Base-by-base conservation (phyloP, 1,140 invertebrate genomes). In the Reticulitermes speratus region DNA sequence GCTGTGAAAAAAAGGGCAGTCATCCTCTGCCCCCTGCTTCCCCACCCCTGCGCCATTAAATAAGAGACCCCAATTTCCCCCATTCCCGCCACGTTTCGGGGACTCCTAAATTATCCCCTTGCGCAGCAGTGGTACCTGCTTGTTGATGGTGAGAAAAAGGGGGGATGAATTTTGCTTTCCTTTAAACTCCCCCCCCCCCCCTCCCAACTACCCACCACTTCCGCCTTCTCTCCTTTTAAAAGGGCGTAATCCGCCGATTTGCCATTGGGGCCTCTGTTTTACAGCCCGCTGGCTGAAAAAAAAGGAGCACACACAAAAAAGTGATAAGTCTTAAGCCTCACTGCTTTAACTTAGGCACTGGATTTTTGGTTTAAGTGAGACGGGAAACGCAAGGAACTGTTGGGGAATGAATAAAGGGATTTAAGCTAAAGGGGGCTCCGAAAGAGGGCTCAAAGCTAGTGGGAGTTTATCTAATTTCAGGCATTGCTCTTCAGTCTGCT, bases 251-350 rank as follows among this genome's bases (percentile, higher is more conserved):
- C 85, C 85, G 55, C 81, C 85, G 85, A 86, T 86, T 86, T 86
- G 85, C 85, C 85, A 86, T 81, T 81, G n/a, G 65, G 38, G 65
- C 65, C 65, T 30, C 65, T 75, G 65, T 30, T 75, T 75, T 75
- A 75, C 65, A 14, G 65, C 65, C 65, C 65, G 65, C 65, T 30
- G 7, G 65, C 25, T 30, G 65, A 75, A 75, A 75, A 65, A 65
- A 65, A 75, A 75, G 65, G n/a, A 75, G n/a, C 65, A 30, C n/a
- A 38, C 65, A 81, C 21, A n/a, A 65, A 81, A 86, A 81, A 81
- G 85, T 81, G 85, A 86, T 86, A 86, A 86, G 85, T 86, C 85
- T 86, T 86, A 86, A 86, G 85, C 75, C 85, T 32, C 38, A 65
- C 59, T 81, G 30, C 84, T 85, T 75, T 75, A 75, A 30, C 65